Percentiles rank a stretch among this genome's conserved stretches.
phyloP scores from a whole-genome alignment of 2,797 vertebrate genomes.

The Falco naumanni region DNA sequence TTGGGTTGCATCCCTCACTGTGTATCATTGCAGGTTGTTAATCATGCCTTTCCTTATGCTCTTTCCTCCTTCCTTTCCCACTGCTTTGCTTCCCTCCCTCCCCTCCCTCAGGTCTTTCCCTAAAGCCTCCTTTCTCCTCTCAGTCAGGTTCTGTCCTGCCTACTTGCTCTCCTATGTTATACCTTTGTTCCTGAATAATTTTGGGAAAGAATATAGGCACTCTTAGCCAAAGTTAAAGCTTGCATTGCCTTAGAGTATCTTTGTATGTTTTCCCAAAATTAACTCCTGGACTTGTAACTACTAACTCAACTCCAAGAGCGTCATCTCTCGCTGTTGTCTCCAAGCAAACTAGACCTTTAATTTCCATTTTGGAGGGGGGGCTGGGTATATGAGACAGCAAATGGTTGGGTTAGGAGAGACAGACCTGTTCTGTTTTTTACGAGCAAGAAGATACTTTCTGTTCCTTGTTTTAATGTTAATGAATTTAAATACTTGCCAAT shows the following conservation, averaged over 20 bases:
- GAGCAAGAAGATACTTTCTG: neutral
- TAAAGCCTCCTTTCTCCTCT: neutral
- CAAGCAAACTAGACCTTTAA: neutral
- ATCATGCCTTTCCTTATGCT: neutral
- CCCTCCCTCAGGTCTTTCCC: neutral
- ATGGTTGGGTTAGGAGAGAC: neutral
- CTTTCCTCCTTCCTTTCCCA: neutral
- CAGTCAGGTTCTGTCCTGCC: neutral
- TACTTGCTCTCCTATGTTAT: neutral
- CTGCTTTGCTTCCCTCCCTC: neutral
- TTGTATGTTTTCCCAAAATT: neutral
- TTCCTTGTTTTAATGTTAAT: neutral
- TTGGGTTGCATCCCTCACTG: neutral
- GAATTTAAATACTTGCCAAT: neutral
- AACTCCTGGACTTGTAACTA: neutral
- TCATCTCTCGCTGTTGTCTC: neutral
- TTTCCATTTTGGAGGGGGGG: neutral
- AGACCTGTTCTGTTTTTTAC: neutral
- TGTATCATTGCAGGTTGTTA: neutral
- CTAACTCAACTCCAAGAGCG: neutral
- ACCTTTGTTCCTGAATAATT: neutral
- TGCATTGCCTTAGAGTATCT: neutral
- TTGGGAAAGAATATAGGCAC: rapidly evolving
- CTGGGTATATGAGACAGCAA: neutral
- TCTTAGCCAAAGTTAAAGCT: neutral